phyloP scores from a whole-genome alignment of 2,888 invertebrate genomes.

The Acrobasis repandana region DNA sequence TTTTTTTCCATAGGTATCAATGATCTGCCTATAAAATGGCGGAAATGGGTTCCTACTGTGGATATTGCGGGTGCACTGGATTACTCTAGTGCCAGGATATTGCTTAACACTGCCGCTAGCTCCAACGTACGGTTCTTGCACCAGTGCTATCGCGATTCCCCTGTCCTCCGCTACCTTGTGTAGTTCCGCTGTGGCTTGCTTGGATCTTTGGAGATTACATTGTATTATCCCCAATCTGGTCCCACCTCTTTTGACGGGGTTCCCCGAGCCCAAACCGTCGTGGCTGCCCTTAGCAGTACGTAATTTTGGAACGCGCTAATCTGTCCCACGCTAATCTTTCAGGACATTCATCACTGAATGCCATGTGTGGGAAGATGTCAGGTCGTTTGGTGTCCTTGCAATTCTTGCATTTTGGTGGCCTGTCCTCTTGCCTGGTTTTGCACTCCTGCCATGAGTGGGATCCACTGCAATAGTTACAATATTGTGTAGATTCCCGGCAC shows the following conservation, averaged over 20 bases:
- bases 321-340: too few relatives aligned
- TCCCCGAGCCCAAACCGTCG: background rate
- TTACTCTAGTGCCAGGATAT: conserved; percentile 28
- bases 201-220: background rate
- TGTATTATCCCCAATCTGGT: background rate
- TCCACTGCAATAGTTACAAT: background rate
- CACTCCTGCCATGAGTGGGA: background rate
- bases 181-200: background rate
- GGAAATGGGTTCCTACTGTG: conserved; percentile 29
- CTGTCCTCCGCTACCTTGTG: conserved; percentile 26
- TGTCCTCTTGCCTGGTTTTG: background rate
- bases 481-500: conserved; percentile 29
- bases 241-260: background rate
- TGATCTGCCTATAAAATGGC: too few relatives aligned
- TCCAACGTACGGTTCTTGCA: conserved; percentile 43
- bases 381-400: too few relatives aligned
- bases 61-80: conserved; percentile 33
- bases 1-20: too few relatives aligned
- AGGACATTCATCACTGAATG: too few relatives aligned
- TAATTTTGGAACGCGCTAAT: background rate
- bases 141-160: conserved; percentile 27
- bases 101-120: conserved; percentile 26
- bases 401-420: too few relatives aligned
- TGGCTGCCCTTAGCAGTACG: background rate
- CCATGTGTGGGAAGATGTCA: too few relatives aligned